These are phyloP conservation scores for Meda fulgida DNA, from an alignment of 2,797 vertebrate genomes.

Conservation along the genomic window DNA sequence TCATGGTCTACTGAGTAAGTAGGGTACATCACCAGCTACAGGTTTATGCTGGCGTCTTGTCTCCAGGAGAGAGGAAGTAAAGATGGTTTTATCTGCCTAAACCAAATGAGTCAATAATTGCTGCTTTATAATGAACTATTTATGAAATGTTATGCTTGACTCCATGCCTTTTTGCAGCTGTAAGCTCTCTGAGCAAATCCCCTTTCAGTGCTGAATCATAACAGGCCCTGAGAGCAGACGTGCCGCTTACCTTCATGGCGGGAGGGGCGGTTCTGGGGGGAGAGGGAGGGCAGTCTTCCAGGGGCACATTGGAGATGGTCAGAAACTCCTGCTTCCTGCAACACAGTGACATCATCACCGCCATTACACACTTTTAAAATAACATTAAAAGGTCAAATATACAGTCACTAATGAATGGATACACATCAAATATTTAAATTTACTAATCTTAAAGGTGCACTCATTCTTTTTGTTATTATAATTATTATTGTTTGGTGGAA, in stretches of 20 bases:
- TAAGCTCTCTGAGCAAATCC: conserved; percentile 23
- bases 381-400: background rate
- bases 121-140: conserved; percentile 17
- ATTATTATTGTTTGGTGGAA: background rate
- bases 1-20: conserved; percentile 53
- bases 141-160: conserved; percentile 24
- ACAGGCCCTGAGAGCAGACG: conserved; percentile 7
- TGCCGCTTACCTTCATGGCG: conserved; percentile 82
- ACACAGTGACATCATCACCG: conserved; percentile 56
- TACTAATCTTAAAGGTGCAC: background rate
- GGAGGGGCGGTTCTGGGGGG: conserved; percentile 84
- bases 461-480: background rate
- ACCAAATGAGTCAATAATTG: conserved; percentile 39
- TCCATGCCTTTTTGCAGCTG: conserved; percentile 19
- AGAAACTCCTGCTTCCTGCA: conserved; percentile 86
- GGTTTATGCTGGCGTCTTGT: conserved; percentile 13
- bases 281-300: conserved; percentile 80
- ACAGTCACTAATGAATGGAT: background rate
- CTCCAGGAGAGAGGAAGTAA: conserved; percentile 13
- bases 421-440: background rate
- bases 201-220: conserved; percentile 27
- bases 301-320: conserved; percentile 76
- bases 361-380: conserved; percentile 4
- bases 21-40: conserved; percentile 38
- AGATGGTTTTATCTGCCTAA: conserved; percentile 5